Base-by-base conservation (phyloP, 2,113 vertebrate species). In the Spilogale gracilis region DNA sequence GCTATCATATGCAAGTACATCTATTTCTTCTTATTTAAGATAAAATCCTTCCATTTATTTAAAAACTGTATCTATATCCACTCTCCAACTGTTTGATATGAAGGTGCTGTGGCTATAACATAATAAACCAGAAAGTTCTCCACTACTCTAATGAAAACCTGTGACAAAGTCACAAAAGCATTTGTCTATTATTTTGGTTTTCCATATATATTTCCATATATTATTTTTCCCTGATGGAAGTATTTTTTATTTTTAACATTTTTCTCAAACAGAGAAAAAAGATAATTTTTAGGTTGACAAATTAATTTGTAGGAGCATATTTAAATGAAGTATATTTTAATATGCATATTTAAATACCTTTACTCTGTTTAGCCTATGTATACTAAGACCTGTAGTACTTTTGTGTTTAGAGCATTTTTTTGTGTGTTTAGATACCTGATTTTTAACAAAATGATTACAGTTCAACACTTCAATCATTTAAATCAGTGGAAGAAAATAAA, bases 31-130 rank as follows among this genome's bases (percentile, higher is more conserved):
- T 78, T 63, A 71, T 67, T 97, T 80, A 90, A 96, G 45, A n/a
- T 96, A 48, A 89, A 98, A 80, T 12, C 45, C 56, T 83, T 98
- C 54, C 92, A 89, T 93, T 92, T 74, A 91, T 91, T 88, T 88
- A 96, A 91, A 97, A 95, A 95, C 16, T 38, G 38, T 97, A 65
- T 48, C 81, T 81, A 50, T 2, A 60, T 32, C 54, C 0, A 38
- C 6, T 32, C 50, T 80, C 5, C 9, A 92, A 32, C 21, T 8
- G 0, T 76, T 79, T 83, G 71, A n/a, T 85, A 71, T 6, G 65
- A 97, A 98, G 38, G n/a, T 94, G 95, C 95, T 98, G 98, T 98
- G 67, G 23, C 18, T 23, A 9, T 43, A 84, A 74, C 12, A 89
- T 67, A 86, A 65, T 69, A 87, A 83, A 71, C 0, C 1, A 69